Evolutionary conservation across 2,888 invertebrate species (phyloP), one percentile per base, ranked within the genome.

Genomic region (Melinaea menophilus): DNA sequence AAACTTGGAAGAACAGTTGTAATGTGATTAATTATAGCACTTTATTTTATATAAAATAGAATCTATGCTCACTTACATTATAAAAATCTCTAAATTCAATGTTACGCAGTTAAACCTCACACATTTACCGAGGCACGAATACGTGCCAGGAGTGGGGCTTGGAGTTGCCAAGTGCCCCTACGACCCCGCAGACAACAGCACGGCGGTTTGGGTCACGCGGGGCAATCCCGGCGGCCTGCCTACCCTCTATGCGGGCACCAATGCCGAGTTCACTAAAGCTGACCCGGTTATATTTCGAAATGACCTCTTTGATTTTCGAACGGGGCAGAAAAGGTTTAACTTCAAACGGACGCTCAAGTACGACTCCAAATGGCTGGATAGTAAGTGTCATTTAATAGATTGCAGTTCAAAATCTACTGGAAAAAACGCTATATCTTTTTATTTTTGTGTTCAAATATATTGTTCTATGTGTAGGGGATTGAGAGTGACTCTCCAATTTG

Each of bases 281-380:
- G 95, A 95, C 79, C 93, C 95, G 12, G 92, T 95, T 69, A 94
- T 95, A 76, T 94, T 94, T 78, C 89, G 94, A 35, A 93, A 94
- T 64, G 93, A 94, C 76, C 90, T 94, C 57, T 92, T 92, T 75
- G 93, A 93, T 78, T 87, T 90, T 73, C 86, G 91, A 45, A 92
- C 93, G 59, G 92, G 93, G 60, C 90, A 92, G 73, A 92, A 93
- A 77, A 89, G 92, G 73, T 93, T 91, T 75, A 91, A 92, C 71
- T 94, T 93, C 76, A 93, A 94, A 77, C 84, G 94, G 65, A 94
- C 94, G 13, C 82, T 94, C 73, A 94, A 94, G 81, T 94, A 94
- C 72, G 94, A 94, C 79, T 93, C 93, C 35, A 94, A 94, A 78
- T 95, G 94, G 94, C 88, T 95, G 65, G 94, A 94, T 80, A 94